Percentiles rank a stretch among this genome's conserved stretches.
Conservation (phyloP, 2,888 invertebrate genomes). For the Idaea biselata region DNA sequence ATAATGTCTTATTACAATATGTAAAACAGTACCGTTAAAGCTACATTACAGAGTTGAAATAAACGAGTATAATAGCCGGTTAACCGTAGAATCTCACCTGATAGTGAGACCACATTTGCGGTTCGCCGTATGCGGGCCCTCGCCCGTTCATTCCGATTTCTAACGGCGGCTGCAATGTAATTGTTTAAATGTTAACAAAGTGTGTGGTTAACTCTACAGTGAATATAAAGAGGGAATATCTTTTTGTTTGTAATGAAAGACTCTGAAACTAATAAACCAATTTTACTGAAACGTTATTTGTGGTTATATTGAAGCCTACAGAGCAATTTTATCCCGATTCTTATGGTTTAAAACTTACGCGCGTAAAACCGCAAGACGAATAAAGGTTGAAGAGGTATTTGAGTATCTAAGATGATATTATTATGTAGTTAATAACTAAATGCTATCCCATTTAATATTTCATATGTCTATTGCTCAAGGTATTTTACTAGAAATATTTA, state of each 20-base stretch:
- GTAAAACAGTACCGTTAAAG: slow-evolving; percentile 3
- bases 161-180: slow-evolving; percentile 64
- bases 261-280: no score
- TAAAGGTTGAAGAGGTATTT: no score
- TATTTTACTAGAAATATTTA: no score
- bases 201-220: background rate
- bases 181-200: background rate
- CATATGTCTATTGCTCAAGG: no score
- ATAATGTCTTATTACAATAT: background rate
- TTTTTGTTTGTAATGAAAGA: slow-evolving; percentile 8
- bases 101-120: slow-evolving; percentile 74
- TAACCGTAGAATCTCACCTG: slow-evolving; percentile 50
- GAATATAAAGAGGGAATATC: background rate
- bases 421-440: no score
- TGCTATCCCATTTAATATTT: no score
- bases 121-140: slow-evolving; percentile 63
- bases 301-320: no score
- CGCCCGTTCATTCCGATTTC: slow-evolving; percentile 69
- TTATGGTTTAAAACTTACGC: no score
- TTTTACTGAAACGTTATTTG: no score
- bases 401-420: no score
- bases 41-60: slow-evolving; percentile 6
- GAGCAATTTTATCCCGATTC: no score
- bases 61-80: background rate
- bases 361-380: no score